Evolutionary conservation across 2,113 vertebrate species (phyloP).

Genomic region (Meriones unguiculatus): DNA sequence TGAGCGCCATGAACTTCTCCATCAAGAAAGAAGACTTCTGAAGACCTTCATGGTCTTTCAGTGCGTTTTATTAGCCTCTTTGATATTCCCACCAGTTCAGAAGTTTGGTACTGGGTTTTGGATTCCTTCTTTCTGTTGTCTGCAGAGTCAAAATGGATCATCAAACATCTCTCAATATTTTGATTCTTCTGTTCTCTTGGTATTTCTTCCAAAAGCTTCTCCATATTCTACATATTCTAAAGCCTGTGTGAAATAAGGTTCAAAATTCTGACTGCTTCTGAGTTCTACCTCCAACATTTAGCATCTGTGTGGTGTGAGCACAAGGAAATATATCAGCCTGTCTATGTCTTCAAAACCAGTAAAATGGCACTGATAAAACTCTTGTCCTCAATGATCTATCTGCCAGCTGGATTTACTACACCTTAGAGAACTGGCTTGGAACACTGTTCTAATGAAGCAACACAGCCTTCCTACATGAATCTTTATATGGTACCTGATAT

Average conservation of each 20-base stretch:
- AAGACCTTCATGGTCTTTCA: not conserved
- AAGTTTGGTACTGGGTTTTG: not conserved
- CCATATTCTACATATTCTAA: not conserved
- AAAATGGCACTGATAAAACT: not conserved
- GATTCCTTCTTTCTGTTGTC: not conserved
- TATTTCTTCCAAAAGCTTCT: not conserved
- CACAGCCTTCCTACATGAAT: not conserved
- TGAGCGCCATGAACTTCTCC: not conserved
- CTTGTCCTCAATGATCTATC: not conserved
- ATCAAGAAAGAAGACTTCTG: not conserved
- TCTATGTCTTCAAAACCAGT: not conserved
- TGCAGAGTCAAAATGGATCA: not conserved
- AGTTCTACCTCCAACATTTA: not conserved
- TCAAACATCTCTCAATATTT: not conserved
- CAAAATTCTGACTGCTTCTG: not conserved
- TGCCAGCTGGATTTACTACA: not conserved
- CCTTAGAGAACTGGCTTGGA: not conserved
- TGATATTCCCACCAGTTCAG: not conserved
- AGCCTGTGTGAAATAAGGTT: not conserved
- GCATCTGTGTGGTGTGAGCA: not conserved
- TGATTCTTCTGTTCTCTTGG: not conserved
- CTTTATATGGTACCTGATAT: not conserved
- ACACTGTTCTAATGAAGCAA: not conserved
- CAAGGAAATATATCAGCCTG: not conserved
- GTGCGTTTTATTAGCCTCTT: not conserved